Evolutionary conservation across 2,888 invertebrate species (phyloP), one percentile per base, ranked within the genome.

Genomic region (Oxyteleia sp.): DNA sequence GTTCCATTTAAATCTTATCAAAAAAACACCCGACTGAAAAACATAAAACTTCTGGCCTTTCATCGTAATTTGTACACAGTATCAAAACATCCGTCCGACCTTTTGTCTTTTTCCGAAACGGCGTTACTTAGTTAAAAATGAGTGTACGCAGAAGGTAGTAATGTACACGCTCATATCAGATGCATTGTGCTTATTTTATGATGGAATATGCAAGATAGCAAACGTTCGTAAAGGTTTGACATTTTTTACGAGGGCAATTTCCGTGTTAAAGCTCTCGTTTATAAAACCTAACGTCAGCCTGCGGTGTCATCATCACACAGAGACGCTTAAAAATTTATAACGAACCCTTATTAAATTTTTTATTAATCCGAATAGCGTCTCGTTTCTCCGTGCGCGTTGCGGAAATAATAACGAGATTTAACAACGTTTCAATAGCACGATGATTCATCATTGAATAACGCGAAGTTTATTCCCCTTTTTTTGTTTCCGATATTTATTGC

Each of bases 241-340:
- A 51, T 82, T 82, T 76, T 82, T 82, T 76, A 69, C 64, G 81
- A 81, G 59, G 47, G 75, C 32, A 81, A 72, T 74, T 81, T 81
- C 69, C 29, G 53, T 16, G 74, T 63, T 68, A 49, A 81, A 81
- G 55, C 29, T 61, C 38, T 53, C 81, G 68, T 69, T 81, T 68
- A 61, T 71, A 81, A 81, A 74, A 81, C 63, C 53, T 69, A 81
- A 80, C 66, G 66, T 68, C 81, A 68, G 68, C 47, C 55, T 29
- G 64, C 55, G 63, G 41, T 69, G 63, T 69, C 78, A 69, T 68
- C 76, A 61, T 64, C 38, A 71, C 45, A 13, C 71, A 18, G 16
- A 38, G 23, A 23, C 41, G 53, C 45, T 53, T 71, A 55, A 78
- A 69, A 71, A 71, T 79, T 71, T 79, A 79, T 79, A 79, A 79